These are phyloP conservation scores for Rhinogobius similis DNA, from an alignment of 2,113 vertebrate species.

Conservation along the genomic window DNA sequence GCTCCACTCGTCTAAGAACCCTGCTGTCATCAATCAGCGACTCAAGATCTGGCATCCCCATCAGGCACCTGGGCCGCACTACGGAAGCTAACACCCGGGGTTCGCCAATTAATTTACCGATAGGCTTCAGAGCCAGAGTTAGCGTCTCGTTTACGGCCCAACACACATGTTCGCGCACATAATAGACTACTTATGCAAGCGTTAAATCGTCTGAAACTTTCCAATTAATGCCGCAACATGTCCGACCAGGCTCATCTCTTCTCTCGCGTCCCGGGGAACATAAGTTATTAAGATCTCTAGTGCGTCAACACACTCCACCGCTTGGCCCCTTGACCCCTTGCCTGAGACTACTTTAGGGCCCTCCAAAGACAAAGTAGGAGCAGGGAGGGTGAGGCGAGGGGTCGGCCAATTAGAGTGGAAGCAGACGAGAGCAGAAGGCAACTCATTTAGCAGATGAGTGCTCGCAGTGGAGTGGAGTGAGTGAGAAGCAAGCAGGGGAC, in stretches of 20 bases:
- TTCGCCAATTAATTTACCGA: constrained; percentile 72
- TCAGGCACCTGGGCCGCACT: constrained; percentile 73
- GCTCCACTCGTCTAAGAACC: constrained; percentile 55
- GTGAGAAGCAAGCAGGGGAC: constrained; percentile 49
- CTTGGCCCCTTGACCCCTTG: constrained; percentile 60
- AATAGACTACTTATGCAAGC: neutral
- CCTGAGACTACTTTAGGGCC: constrained; percentile 63
- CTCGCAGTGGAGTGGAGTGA: constrained; percentile 35
- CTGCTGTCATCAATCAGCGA: constrained; percentile 74
- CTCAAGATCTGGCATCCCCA: constrained; percentile 76
- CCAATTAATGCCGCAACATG: constrained; percentile 4
- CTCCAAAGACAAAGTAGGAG: constrained; percentile 43
- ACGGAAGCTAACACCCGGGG: constrained; percentile 61
- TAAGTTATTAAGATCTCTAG: constrained; percentile 27
- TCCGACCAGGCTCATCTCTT: neutral
- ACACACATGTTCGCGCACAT: constrained; percentile 11
- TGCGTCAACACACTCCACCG: constrained; percentile 20
- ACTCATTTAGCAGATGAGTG: too few species aligned
- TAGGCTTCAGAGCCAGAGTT: constrained; percentile 64
- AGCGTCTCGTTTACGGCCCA: constrained; percentile 22
- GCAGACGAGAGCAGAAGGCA: too few species aligned
- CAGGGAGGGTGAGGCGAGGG: neutral
- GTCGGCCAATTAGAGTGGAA: constrained; percentile 64
- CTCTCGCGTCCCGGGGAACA: constrained; percentile 10
- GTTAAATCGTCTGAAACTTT: constrained; percentile 5